Conservation (phyloP, 2,113 vertebrate genomes). For the Platysteira castanea region DNA sequence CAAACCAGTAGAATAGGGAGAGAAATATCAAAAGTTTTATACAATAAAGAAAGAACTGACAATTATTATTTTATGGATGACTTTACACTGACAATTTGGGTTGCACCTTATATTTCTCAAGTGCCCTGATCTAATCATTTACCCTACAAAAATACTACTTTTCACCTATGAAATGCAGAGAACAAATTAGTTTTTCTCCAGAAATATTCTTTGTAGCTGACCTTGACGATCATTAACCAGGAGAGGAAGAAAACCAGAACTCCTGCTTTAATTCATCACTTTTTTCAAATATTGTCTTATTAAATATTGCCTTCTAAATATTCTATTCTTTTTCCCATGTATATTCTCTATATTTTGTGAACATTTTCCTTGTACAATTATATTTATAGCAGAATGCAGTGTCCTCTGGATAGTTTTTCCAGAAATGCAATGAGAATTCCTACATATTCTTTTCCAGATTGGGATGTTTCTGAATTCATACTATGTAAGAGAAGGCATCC, state of each 20-base stretch:
- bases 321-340: background rate
- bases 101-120: background rate
- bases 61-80: background rate
- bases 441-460: background rate
- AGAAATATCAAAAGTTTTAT: background rate
- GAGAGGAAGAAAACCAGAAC: background rate
- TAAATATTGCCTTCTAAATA: background rate
- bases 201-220: background rate
- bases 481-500: background rate
- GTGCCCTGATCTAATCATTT: background rate
- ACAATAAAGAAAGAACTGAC: background rate
- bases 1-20: background rate
- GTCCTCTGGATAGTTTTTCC: background rate
- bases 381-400: background rate
- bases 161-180: background rate
- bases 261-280: background rate
- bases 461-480: background rate
- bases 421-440: background rate
- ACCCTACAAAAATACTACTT: background rate
- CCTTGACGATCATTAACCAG: background rate
- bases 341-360: slow-evolving; percentile 27
- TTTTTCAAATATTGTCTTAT: slow-evolving; percentile 15
- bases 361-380: background rate
- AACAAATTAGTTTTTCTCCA: background rate
- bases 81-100: background rate